Conservation (phyloP, 92 coral and sea anemone species). For the Porites cylindrica region DNA sequence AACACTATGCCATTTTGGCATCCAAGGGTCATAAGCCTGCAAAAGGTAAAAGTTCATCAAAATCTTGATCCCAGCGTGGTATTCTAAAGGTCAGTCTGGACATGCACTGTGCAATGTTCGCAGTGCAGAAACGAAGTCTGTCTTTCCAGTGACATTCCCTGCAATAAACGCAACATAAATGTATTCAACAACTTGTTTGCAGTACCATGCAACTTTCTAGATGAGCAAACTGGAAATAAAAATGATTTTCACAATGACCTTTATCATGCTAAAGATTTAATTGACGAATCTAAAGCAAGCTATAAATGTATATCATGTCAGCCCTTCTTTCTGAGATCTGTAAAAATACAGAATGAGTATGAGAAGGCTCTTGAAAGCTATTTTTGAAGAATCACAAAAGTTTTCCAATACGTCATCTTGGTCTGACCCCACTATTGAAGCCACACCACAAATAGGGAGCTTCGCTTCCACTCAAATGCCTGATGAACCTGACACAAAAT, state of each 20-base stretch:
- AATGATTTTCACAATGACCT: slow-evolving; percentile 35
- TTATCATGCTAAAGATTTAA: neutral
- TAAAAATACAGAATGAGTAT: slow-evolving; percentile 36
- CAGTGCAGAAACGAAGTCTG: slow-evolving; percentile 30
- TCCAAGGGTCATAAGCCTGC: slow-evolving; percentile 6
- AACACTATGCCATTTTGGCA: no score
- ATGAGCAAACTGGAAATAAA: neutral
- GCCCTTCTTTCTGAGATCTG: slow-evolving; percentile 28
- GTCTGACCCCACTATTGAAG: neutral
- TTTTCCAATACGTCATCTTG: neutral
- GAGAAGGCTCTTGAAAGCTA: slow-evolving; percentile 23
- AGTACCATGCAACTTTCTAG: slow-evolving; percentile 60
- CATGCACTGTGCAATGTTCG: slow-evolving; percentile 18
- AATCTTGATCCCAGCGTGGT: slow-evolving; percentile 18
- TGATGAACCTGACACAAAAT: neutral
- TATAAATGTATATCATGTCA: slow-evolving; percentile 28
- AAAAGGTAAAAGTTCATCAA: slow-evolving; percentile 20
- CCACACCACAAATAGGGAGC: no score
- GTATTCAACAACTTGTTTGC: slow-evolving; percentile 10
- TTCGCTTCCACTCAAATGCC: no score
- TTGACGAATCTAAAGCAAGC: neutral
- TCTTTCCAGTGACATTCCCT: slow-evolving; percentile 22
- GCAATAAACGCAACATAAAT: slow-evolving; percentile 25
- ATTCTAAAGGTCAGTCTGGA: neutral
- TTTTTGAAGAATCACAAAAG: neutral